Base-by-base conservation (phyloP, 2,797 vertebrate species). In the Peromyscus attwateri region DNA sequence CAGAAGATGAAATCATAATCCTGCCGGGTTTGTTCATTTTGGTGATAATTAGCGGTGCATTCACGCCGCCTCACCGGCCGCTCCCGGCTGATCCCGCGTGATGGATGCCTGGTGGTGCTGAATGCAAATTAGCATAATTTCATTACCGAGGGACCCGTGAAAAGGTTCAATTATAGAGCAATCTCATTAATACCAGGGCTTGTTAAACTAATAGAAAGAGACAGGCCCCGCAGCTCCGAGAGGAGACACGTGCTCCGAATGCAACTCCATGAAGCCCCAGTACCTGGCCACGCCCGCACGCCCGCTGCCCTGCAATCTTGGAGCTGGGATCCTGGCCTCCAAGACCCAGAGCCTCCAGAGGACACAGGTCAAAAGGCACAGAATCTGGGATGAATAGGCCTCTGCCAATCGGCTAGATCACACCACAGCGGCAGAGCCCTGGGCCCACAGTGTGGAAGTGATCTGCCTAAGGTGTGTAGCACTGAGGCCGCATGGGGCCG, bases 151-250 rank as follows among this genome's bases (percentile, higher is more conserved):
- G 99, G 99, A 99, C 99, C 99, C 99, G 99, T 99, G 99, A 99
- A 99, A 99, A 99, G 99, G 99, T 99, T 99, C 99, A 99, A 99
- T 99, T 99, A 99, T 99, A 99, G 99, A 99, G 99, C 99, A 99
- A 99, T 99, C 99, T 99, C 99, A 99, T 99, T 99, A 99, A 99
- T 99, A 99, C 98, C 98, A 98, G 98, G 98, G 99, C 99, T 99
- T 99, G 99, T 99, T 99, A 99, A 98, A 98, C 98, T 99, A 99
- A 99, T 99, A 99, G 99, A 99, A 99, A 98, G 98, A 99, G 99
- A 99, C 99, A 99, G 98, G 98, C 98, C 98, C 98, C 98, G 98
- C 99, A 98, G 99, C 99, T 99, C 99, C 98, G 99, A 99, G 99
- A 99, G 98, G 99, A 99, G 99, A 99, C 98, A 94, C 99, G 99